Percentiles rank a stretch among this genome's conserved stretches.
Evolutionary conservation across 1,140 invertebrate species (phyloP).

Genomic region (Anoplolepis gracilipes): DNA sequence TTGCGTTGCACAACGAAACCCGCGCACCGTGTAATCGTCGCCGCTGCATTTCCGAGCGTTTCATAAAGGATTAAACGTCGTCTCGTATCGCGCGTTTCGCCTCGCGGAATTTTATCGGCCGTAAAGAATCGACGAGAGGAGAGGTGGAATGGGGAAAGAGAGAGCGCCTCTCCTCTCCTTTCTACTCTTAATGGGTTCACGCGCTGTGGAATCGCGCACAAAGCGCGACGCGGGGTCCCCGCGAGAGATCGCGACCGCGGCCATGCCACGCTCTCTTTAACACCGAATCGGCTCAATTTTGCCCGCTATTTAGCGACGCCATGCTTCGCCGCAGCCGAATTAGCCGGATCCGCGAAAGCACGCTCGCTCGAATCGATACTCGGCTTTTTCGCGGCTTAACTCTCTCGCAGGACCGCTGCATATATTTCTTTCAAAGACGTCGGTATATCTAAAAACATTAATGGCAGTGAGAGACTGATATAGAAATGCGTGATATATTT

Average conservation of each 20-base stretch:
- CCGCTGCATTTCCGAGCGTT: conserved; percentile 23
- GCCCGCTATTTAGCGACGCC: conserved; percentile 78
- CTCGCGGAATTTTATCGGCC: conserved; percentile 44
- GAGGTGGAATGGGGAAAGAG: too few species aligned
- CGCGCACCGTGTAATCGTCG: conserved; percentile 40
- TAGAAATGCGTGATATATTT: too few species aligned
- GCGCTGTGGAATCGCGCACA: conserved; percentile 66
- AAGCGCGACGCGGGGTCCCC: conserved; percentile 35
- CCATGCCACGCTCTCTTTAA: conserved; percentile 74
- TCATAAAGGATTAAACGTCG: conserved; percentile 57
- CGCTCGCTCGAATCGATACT: conserved; percentile 53
- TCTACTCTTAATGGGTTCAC: conserved; percentile 71
- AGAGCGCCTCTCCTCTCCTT: not conserved
- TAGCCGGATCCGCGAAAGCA: conserved; percentile 71
- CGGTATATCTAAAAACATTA: not conserved
- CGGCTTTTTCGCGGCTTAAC: not conserved
- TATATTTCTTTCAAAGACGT: not conserved
- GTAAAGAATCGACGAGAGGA: conserved; percentile 60
- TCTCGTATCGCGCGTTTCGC: conserved; percentile 46
- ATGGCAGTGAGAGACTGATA: too few species aligned
- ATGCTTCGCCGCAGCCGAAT: conserved; percentile 77
- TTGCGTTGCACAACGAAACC: conserved; percentile 8
- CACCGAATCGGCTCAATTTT: conserved; percentile 80
- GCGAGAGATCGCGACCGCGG: conserved; percentile 46
- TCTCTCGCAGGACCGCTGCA: not conserved